These are phyloP conservation scores for Varanus komodoensis DNA, from an alignment of 2,113 vertebrate genomes.

Conservation along the genomic window DNA sequence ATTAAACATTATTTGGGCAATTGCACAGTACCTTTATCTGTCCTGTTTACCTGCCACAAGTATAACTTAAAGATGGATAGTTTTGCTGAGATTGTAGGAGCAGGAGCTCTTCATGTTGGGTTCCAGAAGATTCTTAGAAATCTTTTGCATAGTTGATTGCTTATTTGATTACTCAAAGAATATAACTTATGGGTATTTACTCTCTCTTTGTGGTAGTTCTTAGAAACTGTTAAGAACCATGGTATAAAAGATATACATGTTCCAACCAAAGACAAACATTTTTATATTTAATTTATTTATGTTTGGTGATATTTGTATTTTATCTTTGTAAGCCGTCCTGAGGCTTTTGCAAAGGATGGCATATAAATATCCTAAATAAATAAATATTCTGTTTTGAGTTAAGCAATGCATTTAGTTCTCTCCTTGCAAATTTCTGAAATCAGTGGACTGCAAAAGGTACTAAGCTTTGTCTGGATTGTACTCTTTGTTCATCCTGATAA, in stretches of 20 bases:
- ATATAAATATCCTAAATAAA: too few species aligned
- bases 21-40: not conserved
- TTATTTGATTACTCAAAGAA: not conserved
- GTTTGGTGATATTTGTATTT: too few species aligned
- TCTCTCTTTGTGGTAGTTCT: not conserved
- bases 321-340: too few species aligned
- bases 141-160: not conserved
- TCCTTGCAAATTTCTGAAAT: not conserved
- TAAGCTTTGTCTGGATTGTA: not conserved
- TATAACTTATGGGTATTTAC: not conserved
- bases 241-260: not conserved
- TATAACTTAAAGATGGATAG: not conserved
- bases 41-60: not conserved
- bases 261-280: not conserved
- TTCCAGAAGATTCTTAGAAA: not conserved
- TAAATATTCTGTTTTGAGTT: not conserved
- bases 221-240: not conserved
- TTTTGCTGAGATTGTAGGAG: not conserved
- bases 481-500: not conserved
- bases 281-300: not conserved
- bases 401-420: not conserved
- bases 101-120: not conserved
- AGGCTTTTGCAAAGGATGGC: too few species aligned
- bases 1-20: not conserved
- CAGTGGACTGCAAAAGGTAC: not conserved